Evolutionary conservation across 2,888 invertebrate genomes (phyloP).

Genomic region (Eupelmus urozonus): DNA sequence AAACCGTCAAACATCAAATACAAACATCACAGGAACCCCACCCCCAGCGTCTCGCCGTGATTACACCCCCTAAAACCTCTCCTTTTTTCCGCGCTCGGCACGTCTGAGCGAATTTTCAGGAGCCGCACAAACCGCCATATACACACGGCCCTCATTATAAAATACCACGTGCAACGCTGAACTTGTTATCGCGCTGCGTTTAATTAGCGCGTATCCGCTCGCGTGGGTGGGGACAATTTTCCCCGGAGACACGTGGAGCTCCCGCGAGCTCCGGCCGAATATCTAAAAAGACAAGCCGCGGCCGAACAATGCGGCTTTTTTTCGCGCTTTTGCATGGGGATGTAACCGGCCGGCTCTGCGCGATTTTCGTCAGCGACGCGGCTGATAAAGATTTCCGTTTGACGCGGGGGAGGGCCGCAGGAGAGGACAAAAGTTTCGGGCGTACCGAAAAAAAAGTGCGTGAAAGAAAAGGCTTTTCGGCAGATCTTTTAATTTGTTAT

Average conservation of each 20-base stretch:
- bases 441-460: conserved; percentile 15
- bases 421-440: conserved; percentile 17
- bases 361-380: not conserved
- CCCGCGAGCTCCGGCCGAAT: conserved; percentile 48
- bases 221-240: conserved; percentile 12
- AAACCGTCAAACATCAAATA: not conserved
- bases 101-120: conserved; percentile 27
- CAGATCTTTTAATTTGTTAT: conserved; percentile 15
- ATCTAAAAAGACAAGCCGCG: conserved; percentile 55
- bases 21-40: no score
- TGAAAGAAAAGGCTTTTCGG: conserved; percentile 5
- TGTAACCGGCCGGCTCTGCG: not conserved
- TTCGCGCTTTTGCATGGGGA: not conserved
- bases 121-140: conserved; percentile 3
- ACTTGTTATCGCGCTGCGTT: conserved; percentile 62
- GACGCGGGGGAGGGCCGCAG: conserved; percentile 26
- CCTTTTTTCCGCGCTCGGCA: not conserved
- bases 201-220: conserved; percentile 61
- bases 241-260: conserved; percentile 57
- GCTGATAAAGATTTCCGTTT: conserved; percentile 57
- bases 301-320: conserved; percentile 42
- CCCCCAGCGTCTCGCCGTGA: no score
- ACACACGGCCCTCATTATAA: conserved; percentile 28
- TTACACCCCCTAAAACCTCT: not conserved
- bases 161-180: not conserved